Conservation (phyloP, 2,888 invertebrate species). For the Caenorhabditis becei region DNA sequence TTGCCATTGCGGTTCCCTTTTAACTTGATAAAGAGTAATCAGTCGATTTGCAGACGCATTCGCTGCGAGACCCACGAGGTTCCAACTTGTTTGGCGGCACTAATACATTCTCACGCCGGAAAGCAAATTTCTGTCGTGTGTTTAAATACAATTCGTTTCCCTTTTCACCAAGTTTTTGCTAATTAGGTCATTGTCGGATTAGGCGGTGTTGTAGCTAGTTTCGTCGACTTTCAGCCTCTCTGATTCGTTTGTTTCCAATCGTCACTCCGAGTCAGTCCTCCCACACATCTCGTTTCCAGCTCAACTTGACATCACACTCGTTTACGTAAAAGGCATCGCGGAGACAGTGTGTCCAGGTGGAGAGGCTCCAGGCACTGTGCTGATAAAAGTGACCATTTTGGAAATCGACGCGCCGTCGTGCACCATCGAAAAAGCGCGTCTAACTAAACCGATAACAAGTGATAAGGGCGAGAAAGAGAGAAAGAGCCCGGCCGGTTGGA, state of each 20-base stretch:
- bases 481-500: constrained; percentile 35
- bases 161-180: constrained; percentile 37
- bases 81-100: no score
- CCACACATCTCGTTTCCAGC: constrained; percentile 42
- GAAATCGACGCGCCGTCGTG: constrained; percentile 19
- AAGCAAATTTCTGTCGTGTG: no score
- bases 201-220: constrained; percentile 5
- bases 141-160: no score
- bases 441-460: constrained; percentile 54
- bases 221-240: constrained; percentile 10
- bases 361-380: constrained; percentile 31
- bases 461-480: constrained; percentile 25
- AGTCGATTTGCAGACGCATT: no score
- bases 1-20: no score
- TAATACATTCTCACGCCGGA: no score
- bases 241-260: constrained; percentile 17
- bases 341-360: constrained; percentile 32
- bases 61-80: no score
- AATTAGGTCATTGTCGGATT: constrained; percentile 57
- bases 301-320: constrained; percentile 51
- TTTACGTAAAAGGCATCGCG: constrained; percentile 43
- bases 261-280: constrained; percentile 35
- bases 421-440: constrained; percentile 25
- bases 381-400: constrained; percentile 59
- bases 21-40: no score